Evolutionary conservation across 2,797 vertebrate species (phyloP), one percentile per base, ranked within the genome.

Genomic region (Melanotaenia maccullochi): DNA sequence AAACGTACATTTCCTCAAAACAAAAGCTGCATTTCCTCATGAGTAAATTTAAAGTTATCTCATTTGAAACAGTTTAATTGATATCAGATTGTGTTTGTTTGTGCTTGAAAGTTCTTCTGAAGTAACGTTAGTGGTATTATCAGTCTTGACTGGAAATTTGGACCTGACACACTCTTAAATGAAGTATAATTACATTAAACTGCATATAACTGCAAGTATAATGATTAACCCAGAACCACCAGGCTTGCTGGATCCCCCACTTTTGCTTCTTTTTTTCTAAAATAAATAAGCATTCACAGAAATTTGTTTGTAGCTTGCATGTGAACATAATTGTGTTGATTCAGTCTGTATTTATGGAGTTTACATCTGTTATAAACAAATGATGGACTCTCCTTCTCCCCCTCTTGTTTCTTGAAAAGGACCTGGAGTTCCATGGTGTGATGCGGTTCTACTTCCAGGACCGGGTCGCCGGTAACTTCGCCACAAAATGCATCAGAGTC

Each of bases 381-480:
- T 68, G 2, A 72, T 47, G 1, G 22, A 56, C 51, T 44, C 51
- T 47, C 44, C 47, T 22, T 20, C 3, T 73, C 12, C 68, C 25
- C 2, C n/a, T 83, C 9, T 71, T 9, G 68, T 55, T 72, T 89
- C 73, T 60, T 67, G 54, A 58, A 38, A 82, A 99, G 98, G 98
- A 99, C 87, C 79, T 99, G 80, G 98, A 99, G 93, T 99, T 99
- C 91, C 98, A 99, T 79, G 98, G 98, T 60, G 98, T 99, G 68
- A 99, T 99, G 98, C 94, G 98, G 69, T 99, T 99, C 93, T 99
- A 99, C 90, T 99, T 99, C 93, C 98, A 99, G 95, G 98, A 99
- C 85, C 96, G 97, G 85, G 95, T 98, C 73, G 97, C 98, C 16
- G 98, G 98, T 59, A 99, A 99, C 92, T 99, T 99, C 24, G 98